Evolutionary conservation across 2,797 vertebrate species (phyloP), one percentile per base, ranked within the genome.

Genomic region (Oryzias dopingdopingensis): DNA sequence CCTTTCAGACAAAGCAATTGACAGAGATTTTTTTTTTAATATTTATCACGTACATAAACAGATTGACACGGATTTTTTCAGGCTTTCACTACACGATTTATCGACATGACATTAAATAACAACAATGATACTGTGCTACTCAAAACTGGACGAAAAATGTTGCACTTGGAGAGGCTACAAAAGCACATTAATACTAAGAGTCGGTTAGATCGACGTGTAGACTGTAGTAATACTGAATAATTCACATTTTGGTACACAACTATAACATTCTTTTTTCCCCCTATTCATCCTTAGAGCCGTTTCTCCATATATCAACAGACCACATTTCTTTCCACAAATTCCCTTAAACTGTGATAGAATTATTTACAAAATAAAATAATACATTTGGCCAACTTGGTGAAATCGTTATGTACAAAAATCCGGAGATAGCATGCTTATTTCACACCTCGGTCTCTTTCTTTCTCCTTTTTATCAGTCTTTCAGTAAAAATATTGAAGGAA

Each of bases 221-320:
- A 98, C 96, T 95, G 96, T 92, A 95, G 93, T 95, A 94, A 96
- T 97, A 98, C 96, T 96, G 95, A 95, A 95, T 94, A 96, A 95
- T 98, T 98, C 97, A 99, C 97, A 98, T 99, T 58, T 98, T 97
- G 95, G 95, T 97, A 97, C 97, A 98, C 96, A 95, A 97, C 96
- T 96, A 96, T 93, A 94, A 97, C 96, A 96, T 96, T 96, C 94
- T 96, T 92, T 94, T 94, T n/a, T 41, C 45, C 44, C 26, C 94
- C 95, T 95, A 95, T 94, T 93, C 94, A 94, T 94, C 93, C 85
- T 88, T 90, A 89, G 87, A 92, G 87, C 91, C 90, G 85, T 92
- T 91, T 73, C 90, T 91, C 92, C 94, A 95, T 94, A 95, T 94
- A 96, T 94, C 93, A 94, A 95, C 94, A 95, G 94, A 96, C 93